Percentiles rank a stretch among this genome's conserved stretches.
These are phyloP conservation scores for Sebastolobus altivelis DNA, from an alignment of 2,797 vertebrate genomes.

Conservation along the genomic window DNA sequence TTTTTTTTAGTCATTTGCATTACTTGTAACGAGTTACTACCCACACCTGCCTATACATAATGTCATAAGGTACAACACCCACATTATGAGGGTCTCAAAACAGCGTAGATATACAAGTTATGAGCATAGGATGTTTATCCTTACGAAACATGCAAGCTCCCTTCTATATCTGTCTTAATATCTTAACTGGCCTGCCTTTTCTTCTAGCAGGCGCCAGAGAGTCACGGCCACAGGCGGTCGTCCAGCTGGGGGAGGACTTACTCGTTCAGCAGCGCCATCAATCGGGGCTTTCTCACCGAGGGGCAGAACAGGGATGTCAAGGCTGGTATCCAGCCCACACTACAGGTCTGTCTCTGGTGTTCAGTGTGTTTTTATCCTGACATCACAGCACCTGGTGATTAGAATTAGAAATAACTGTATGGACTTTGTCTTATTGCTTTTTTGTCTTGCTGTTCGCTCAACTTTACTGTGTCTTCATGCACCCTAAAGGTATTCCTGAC, in stretches of 20 bases:
- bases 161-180: neutral
- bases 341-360: slow-evolving; percentile 87
- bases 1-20: neutral
- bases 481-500: slow-evolving; percentile 93
- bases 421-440: neutral
- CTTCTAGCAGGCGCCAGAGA: slow-evolving; percentile 77
- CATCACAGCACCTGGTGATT: neutral
- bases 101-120: neutral
- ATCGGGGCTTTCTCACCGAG: slow-evolving; percentile 91
- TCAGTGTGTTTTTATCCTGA: neutral
- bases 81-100: neutral
- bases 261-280: slow-evolving; percentile 97
- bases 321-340: slow-evolving; percentile 91
- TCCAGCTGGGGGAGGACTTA: slow-evolving; percentile 98
- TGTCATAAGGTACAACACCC: neutral
- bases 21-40: neutral
- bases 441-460: neutral
- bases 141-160: neutral
- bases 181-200: neutral
- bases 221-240: slow-evolving; percentile 90
- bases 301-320: slow-evolving; percentile 91
- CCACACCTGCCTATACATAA: neutral
- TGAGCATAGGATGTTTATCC: neutral
- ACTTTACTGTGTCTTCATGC: neutral
- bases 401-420: neutral